Evolutionary conservation across 2,113 vertebrate genomes (phyloP), one percentile per base, ranked within the genome.

Genomic region (Himantopus leucocephalus): DNA sequence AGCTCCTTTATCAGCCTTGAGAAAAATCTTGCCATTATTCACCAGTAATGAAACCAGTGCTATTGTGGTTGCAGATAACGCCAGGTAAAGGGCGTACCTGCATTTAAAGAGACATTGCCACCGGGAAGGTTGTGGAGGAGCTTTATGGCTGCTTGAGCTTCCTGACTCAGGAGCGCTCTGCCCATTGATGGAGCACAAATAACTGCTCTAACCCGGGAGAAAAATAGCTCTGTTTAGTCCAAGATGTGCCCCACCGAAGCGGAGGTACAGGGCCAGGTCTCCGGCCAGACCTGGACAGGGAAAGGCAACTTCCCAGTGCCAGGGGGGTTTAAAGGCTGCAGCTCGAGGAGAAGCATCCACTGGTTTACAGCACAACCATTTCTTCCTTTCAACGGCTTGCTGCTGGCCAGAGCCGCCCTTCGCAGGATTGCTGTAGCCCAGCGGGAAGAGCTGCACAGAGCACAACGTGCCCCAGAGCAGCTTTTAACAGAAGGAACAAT

Each of bases 1-100:
- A 96, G 88, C 90, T 93, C n/a, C 43, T 90, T 77, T 79, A 90
- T 37, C 82, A 83, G 24, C 27, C 85, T 58, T 20, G 56, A 41
- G 13, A 32, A 45, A n/a, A 30, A 10, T 2, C 60, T 48, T 32
- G 16, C 70, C 68, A 1, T 85, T 96, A 76, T 75, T 79, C 74
- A 85, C 58, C 90, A 60, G 41, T 17, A 88, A 55, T 47, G 45
- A 92, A 70, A 41, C 27, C 74, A 58, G n/a, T 41, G 74, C 85
- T 88, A 7, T 53, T 55, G 68, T 35, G 48, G 59, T 75, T 37
- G 50, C 67, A 83, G 71, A 45, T 29, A 19, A 47, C 1, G 16
- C 32, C 73, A 85, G 85, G 71, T 47, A 53, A 5, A 10, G 85
- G 59, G 22, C 47, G 30, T 8, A 66, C 62, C 85, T 83, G 52